Percentiles rank a stretch among this genome's conserved stretches.
Conservation (phyloP, 2,797 vertebrate species). For the Betta splendens region DNA sequence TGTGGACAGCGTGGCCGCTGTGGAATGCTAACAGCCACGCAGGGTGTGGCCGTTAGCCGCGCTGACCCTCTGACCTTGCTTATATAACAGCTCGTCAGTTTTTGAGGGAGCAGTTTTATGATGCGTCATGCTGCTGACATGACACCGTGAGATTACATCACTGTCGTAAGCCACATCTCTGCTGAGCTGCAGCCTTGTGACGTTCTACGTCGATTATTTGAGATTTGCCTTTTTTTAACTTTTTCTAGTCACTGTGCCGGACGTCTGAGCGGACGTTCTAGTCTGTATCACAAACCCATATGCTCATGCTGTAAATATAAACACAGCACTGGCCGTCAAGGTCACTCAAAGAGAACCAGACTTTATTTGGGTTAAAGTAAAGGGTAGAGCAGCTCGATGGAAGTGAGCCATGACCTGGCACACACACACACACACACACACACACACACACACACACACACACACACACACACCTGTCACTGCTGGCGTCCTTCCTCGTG, state of each 20-base stretch:
- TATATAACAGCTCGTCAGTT: constrained; percentile 55
- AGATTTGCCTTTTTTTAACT: background rate
- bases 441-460: no score
- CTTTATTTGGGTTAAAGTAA: constrained; percentile 77
- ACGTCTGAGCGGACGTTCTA: constrained; percentile 23
- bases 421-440: constrained; percentile 25
- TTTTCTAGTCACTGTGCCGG: constrained; percentile 30
- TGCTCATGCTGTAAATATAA: constrained; percentile 19
- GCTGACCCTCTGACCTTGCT: constrained; percentile 56
- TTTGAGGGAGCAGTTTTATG: constrained; percentile 23
- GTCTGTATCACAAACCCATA: constrained; percentile 16
- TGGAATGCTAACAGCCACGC: constrained; percentile 61
- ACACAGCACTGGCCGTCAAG: constrained; percentile 51
- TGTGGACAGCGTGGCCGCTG: constrained; percentile 52
- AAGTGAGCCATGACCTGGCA: constrained; percentile 48
- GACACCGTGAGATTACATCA: constrained; percentile 13
- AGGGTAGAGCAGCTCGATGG: constrained; percentile 63
- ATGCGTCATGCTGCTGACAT: constrained; percentile 28
- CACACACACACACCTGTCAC: constrained; percentile 56
- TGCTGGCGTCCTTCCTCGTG: constrained; percentile 46
- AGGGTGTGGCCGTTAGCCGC: constrained; percentile 51
- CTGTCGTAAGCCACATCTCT: constrained; percentile 28
- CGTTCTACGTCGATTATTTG: no score
- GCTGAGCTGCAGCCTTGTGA: constrained; percentile 5
- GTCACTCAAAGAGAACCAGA: constrained; percentile 69